phyloP scores from a whole-genome alignment of 2,113 vertebrate species.

The Oreocharis arfaki region DNA sequence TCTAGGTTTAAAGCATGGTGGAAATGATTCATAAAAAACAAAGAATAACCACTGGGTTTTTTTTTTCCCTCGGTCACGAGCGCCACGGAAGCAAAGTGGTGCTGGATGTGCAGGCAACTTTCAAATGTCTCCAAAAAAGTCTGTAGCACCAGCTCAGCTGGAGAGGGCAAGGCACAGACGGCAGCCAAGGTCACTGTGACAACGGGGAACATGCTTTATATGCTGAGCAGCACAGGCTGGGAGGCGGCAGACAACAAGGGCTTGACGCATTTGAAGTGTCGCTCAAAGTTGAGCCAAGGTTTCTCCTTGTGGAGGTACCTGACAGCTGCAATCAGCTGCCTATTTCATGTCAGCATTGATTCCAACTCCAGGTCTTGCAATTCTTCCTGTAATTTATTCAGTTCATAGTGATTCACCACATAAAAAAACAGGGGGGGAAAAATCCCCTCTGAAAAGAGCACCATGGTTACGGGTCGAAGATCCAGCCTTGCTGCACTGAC shows the following conservation, averaged over 20 bases:
- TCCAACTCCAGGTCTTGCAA: background rate
- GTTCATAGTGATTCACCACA: background rate
- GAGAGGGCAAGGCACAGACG: slow-evolving; percentile 59
- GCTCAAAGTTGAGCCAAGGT: slow-evolving; percentile 59
- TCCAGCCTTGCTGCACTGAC: background rate
- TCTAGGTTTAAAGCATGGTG: background rate
- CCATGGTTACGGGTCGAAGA: background rate
- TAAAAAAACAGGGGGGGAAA: background rate
- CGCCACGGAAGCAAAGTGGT: background rate
- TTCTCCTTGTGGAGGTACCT: slow-evolving; percentile 52
- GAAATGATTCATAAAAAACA: background rate
- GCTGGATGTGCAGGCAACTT: slow-evolving; percentile 13
- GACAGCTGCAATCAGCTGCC: slow-evolving; percentile 46
- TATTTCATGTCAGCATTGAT: slow-evolving; percentile 35
- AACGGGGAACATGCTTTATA: slow-evolving; percentile 50
- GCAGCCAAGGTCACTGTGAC: slow-evolving; percentile 61
- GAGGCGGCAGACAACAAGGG: slow-evolving; percentile 49
- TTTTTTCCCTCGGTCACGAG: background rate
- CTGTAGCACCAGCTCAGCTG: slow-evolving; percentile 37
- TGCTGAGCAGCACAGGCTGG: slow-evolving; percentile 53
- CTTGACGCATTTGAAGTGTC: slow-evolving; percentile 40
- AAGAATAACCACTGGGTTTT: background rate
- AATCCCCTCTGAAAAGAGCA: background rate
- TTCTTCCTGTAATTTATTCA: slow-evolving; percentile 30
- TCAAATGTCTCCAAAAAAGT: background rate